Evolutionary conservation across 64 coral and sea anemone genomes (phyloP).

Genomic region (Montipora sp.): DNA sequence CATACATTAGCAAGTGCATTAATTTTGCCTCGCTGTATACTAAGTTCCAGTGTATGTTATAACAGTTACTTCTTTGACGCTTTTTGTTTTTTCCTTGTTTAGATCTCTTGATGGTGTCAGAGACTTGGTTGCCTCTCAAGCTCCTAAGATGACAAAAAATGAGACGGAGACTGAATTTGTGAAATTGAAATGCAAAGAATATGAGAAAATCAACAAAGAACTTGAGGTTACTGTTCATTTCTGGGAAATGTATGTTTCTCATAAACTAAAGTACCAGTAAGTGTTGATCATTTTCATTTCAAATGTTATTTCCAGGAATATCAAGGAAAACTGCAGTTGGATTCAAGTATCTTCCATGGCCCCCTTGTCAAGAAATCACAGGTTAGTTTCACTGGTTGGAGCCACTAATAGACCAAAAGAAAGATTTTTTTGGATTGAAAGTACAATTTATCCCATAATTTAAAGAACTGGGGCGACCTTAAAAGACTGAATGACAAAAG

Average conservation of each 20-base stretch:
- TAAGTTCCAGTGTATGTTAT: too few relatives aligned
- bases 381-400: conserved; percentile 30
- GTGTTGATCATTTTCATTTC: too few relatives aligned
- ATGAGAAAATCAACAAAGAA: conserved; percentile 78
- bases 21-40: too few relatives aligned
- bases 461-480: too few relatives aligned
- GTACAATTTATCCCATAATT: too few relatives aligned
- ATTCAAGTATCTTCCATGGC: conserved; percentile 75
- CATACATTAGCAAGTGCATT: background rate
- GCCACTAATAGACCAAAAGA: too few relatives aligned
- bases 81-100: background rate
- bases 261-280: too few relatives aligned
- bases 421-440: too few relatives aligned
- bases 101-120: conserved; percentile 84
- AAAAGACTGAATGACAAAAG: too few relatives aligned
- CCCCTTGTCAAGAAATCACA: conserved; percentile 80
- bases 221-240: conserved; percentile 60
- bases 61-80: too few relatives aligned
- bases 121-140: conserved; percentile 77
- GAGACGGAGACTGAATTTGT: conserved; percentile 91
- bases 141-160: conserved; percentile 84
- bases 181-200: conserved; percentile 88
- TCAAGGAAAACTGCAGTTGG: conserved; percentile 71
- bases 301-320: conserved; percentile 38
- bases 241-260: too few relatives aligned